phyloP scores from a whole-genome alignment of 2,113 vertebrate species.

The Chlamydotis undulata region DNA sequence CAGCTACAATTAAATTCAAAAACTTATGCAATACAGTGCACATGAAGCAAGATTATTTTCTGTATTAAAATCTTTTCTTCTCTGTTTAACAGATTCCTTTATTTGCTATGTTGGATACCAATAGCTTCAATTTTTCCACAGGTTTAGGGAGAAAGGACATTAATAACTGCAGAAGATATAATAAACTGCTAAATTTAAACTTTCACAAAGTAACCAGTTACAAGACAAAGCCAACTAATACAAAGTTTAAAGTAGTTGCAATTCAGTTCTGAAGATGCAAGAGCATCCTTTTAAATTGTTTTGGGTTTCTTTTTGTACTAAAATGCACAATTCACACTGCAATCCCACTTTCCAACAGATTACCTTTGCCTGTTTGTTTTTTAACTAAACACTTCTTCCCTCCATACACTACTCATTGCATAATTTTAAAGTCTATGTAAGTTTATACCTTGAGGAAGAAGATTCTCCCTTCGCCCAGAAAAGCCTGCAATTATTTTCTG shows the following conservation, averaged over 20 bases:
- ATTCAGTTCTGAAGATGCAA: neutral
- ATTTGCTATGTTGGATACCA: neutral
- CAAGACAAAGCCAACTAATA: neutral
- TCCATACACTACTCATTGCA: neutral
- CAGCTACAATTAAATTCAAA: neutral
- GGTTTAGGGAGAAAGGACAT: neutral
- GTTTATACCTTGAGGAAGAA: neutral
- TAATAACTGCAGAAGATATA: neutral
- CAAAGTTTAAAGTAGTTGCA: neutral
- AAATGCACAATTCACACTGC: neutral
- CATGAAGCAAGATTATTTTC: neutral
- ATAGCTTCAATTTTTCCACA: neutral
- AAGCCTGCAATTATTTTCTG: neutral
- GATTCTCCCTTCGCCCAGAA: neutral
- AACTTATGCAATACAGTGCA: neutral
- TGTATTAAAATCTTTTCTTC: neutral
- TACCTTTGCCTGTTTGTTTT: neutral
- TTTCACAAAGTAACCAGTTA: neutral
- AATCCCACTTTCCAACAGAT: neutral
- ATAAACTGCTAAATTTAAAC: neutral
- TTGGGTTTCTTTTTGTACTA: neutral
- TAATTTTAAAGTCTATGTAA: neutral
- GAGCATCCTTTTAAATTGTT: neutral
- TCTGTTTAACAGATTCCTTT: neutral
- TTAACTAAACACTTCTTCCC: neutral